Conservation (phyloP, 2,888 invertebrate species). For the Chrysolina americana region DNA sequence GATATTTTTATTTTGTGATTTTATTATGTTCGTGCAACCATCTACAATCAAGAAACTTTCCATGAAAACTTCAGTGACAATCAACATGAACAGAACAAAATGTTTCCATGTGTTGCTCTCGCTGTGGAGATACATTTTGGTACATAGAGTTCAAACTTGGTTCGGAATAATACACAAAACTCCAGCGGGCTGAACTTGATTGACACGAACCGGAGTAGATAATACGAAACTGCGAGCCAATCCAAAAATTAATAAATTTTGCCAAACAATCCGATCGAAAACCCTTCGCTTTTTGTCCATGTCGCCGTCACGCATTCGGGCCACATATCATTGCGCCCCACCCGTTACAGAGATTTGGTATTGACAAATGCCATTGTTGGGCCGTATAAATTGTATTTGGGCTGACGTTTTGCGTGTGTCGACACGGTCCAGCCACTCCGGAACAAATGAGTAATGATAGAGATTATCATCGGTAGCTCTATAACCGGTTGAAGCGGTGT, state of each 20-base stretch:
- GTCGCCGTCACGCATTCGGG: slow-evolving; percentile 60
- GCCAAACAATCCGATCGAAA: slow-evolving; percentile 25
- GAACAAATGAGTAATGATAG: slow-evolving; percentile 65
- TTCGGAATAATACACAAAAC: too few relatives aligned
- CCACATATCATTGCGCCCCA: slow-evolving; percentile 62
- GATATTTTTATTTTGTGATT: too few relatives aligned
- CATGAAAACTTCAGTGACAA: too few relatives aligned
- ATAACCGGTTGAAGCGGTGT: slow-evolving; percentile 24
- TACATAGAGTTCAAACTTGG: too few relatives aligned
- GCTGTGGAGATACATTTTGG: too few relatives aligned
- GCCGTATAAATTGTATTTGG: slow-evolving; percentile 64
- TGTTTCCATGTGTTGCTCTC: too few relatives aligned
- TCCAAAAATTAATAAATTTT: slow-evolving; percentile 20
- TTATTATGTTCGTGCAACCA: too few relatives aligned
- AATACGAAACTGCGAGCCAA: neutral
- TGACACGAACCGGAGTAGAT: neutral
- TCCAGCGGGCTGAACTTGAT: neutral
- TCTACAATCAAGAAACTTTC: too few relatives aligned
- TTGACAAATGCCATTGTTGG: slow-evolving; percentile 68
- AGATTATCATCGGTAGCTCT: slow-evolving; percentile 52
- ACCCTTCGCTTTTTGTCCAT: slow-evolving; percentile 40
- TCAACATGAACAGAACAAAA: too few relatives aligned
- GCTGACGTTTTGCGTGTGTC: slow-evolving; percentile 66
- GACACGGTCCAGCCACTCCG: slow-evolving; percentile 66
- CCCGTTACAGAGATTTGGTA: slow-evolving; percentile 64